phyloP scores from a whole-genome alignment of 2,888 invertebrate species.

The Synergus laeviventris region DNA sequence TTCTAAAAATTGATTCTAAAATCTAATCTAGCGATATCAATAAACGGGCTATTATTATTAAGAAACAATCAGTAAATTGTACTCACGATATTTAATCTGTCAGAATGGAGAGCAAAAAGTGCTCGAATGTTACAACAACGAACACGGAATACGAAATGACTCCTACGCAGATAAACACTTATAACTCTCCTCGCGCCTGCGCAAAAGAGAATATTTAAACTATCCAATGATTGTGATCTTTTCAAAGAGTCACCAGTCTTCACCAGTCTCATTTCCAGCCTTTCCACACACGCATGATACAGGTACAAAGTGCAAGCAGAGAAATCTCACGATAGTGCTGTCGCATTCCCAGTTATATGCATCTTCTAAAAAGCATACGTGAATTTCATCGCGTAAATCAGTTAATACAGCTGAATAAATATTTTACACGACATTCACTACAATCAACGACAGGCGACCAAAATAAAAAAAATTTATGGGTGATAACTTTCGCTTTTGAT shows the following conservation, averaged over 20 bases:
- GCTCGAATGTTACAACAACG: slow-evolving; percentile 10
- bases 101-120: not conserved
- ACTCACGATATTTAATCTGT: slow-evolving; percentile 13
- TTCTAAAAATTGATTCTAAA: too few species aligned
- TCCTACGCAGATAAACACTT: slow-evolving; percentile 2
- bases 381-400: not conserved
- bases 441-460: not conserved
- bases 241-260: not conserved
- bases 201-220: slow-evolving; percentile 6
- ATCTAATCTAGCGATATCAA: too few species aligned
- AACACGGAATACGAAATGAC: slow-evolving; percentile 12
- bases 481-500: not conserved
- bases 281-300: not conserved
- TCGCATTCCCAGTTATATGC: not conserved
- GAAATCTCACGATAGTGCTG: slow-evolving; percentile 11
- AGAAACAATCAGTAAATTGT: not conserved
- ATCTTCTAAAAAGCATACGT: not conserved
- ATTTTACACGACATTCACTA: not conserved
- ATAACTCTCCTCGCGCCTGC: not conserved
- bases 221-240: slow-evolving; percentile 10
- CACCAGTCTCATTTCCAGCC: not conserved
- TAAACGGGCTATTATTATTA: too few species aligned
- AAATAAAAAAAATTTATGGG: not conserved
- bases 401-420: not conserved
- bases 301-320: slow-evolving; percentile 13